Conservation (phyloP, 2,113 vertebrate species). For the Chaetodon auriga region DNA sequence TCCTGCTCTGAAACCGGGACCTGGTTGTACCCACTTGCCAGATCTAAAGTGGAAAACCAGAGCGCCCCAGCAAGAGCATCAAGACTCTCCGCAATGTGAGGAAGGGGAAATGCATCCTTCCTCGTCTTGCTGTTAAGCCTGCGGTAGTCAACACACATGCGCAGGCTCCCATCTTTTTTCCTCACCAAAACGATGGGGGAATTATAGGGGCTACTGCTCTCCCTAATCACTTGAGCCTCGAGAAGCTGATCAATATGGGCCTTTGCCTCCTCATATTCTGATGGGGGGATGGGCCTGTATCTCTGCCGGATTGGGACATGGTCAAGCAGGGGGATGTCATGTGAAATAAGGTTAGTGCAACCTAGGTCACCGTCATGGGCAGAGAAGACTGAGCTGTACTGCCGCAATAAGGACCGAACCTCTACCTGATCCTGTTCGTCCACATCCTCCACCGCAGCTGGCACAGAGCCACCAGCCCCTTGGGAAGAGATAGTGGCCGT, state of each 20-base stretch:
- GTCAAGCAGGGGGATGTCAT: too few species aligned
- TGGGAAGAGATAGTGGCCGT: too few species aligned
- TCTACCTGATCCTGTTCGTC: too few species aligned
- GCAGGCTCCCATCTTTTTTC: neutral
- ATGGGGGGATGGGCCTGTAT: neutral
- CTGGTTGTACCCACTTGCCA: slow-evolving; percentile 15
- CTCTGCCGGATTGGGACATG: too few species aligned
- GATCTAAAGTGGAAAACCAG: neutral
- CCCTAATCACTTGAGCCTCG: neutral
- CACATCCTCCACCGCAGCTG: too few species aligned
- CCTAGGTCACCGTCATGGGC: too few species aligned
- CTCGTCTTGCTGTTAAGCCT: too few species aligned
- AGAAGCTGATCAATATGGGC: neutral
- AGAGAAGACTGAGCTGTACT: too few species aligned
- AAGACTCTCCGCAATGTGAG: too few species aligned
- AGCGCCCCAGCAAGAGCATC: neutral
- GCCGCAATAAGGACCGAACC: too few species aligned
- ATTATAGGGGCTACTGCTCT: slow-evolving; percentile 1
- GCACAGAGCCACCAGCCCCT: too few species aligned
- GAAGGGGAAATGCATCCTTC: neutral
- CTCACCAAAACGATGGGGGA: neutral
- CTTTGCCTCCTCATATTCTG: neutral
- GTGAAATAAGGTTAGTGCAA: too few species aligned
- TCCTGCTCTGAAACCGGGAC: neutral
- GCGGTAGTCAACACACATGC: neutral